Evolutionary conservation across 1,140 invertebrate genomes (phyloP), one percentile per base, ranked within the genome.

Genomic region (Sminthurinus signatus): DNA sequence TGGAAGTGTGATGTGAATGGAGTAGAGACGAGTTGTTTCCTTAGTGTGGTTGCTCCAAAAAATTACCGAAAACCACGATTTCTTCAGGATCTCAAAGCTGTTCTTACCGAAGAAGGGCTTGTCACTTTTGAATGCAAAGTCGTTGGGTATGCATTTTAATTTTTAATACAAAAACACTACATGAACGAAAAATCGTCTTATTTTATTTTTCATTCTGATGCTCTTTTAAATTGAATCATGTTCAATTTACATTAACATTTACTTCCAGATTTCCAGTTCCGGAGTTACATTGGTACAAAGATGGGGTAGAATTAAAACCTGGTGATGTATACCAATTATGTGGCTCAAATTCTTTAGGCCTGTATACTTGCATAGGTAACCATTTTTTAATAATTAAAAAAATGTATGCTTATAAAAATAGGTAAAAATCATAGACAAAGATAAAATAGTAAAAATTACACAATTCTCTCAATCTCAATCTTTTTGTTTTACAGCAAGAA

Each of bases 281-380:
- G 0, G 75, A 86, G 42, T 77, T 93, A 0, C 84, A 84, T 72
- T 93, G 91, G 91, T 93, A 90, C 72, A 94, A 93, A 78, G 91
- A 94, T 76, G 89, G 89, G 0, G 86, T 90, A 73, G 90, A 93
- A 76, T 78, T 94, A 21, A 91, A 89, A 76, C 90, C 91, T 0
- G 91, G 91, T 14, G 91, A 94, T 77, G 89, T 93, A 19, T 93
- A 94, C 76, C 89, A 93, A 74, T 78, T 93, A 3, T 92, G 89
- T 1, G 91, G 90, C 28, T 91, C 88, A 4, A 92, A 91, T 75
- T 91, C 88, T 0, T 76, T 74, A 81, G 91, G 92, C 15, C 90
- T 88, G 2, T 96, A 95, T 75, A 92, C 89, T 69, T 96, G 92
- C 73, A 87, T 93, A 10, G n/a, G n/a, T n/a, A n/a, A n/a, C n/a